Evolutionary conservation across 2,113 vertebrate genomes (phyloP), one percentile per base, ranked within the genome.

Genomic region (Peromyscus polionotus): DNA sequence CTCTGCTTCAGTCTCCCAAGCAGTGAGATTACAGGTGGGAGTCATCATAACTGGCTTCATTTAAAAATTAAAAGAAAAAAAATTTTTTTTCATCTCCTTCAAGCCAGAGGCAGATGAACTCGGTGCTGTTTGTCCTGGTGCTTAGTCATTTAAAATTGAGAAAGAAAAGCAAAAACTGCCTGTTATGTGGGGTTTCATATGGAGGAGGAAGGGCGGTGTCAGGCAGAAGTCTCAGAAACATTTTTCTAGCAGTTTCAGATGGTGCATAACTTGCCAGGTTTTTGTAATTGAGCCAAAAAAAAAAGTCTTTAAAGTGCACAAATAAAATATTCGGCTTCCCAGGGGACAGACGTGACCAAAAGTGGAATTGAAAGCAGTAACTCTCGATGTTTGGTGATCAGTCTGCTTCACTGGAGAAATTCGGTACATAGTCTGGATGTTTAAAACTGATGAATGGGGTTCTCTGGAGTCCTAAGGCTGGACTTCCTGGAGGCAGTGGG

Each of bases 71-170:
- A 83, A 61, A 31, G 59, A n/a, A 26, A 57, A 63, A 73, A 86
- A 14, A n/a, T 1, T 63, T 91, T 88, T 94, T 95, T 91, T 51
- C 8, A 79, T 67, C 84, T 76, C 91, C 63, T 61, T 92, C 61
- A 54, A 91, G 6, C 81, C 39, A 91, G 51, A 95, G 72, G 22
- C 88, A 95, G 95, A 67, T 54, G 92, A 88, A 81, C 79, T 65
- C 42, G 16, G 51, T 65, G 24, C 93, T 70, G 0, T 84, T 63
- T 28, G 63, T 91, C 57, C n/a, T 39, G 33, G 85, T 65, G 77
- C 22, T 31, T 39, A 93, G 31, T 95, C 95, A 94, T 59, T 90
- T 96, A 94, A 92, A 92, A 24, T 72, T 86, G 95, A 95, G 42
- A 76, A 86, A 95, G 14, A 42, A 93, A 93, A 91, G n/a, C 24